Evolutionary conservation across 1,140 invertebrate species (phyloP), one percentile per base, ranked within the genome.

Genomic region (Drosophila lowei): DNA sequence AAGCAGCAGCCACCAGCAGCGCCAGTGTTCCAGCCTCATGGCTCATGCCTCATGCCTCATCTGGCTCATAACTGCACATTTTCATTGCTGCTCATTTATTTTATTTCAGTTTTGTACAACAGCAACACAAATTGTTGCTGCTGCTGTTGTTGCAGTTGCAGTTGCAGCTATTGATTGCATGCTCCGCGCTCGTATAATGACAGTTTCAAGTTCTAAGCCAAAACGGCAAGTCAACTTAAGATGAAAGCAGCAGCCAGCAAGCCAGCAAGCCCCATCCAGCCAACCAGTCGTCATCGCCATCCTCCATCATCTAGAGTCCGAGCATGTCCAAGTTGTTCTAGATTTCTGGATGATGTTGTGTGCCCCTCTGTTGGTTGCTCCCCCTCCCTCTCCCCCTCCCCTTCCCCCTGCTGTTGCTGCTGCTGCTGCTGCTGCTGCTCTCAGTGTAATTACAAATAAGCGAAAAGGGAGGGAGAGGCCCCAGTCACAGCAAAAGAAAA

Each of bases 191-290:
- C 80, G 70, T 58, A 88, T 88, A 88, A 88, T 88, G 83, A 88
- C 83, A 88, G 83, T 88, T 88, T 88, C 83, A 88, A 88, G 83
- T 88, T 88, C 83, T 88, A 88, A 88, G 83, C 83, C 83, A 88
- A 88, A 88, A 88, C 83, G 78, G 70, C 62, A 70, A 80, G 65
- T 63, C 77, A 62, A 77, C 65, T 67, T 66, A 54, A 66, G 70
- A 74, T 62, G 54, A 48, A 61, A 79, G 56, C 52, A 62, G 6
- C 50, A 62, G 6, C 53, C 6, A 25, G 15, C 46, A 59, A n/a
- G 16, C 18, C 44, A 57, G 41, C 53, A 44, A 47, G 21, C 34
- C 11, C 38, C 73, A 72, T 62, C 64, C 50, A 68, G 65, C 49
- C 48, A 67, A 28, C 43, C n/a, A 62, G 52, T 42, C 60, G 46